Evolutionary conservation across 2,888 invertebrate genomes (phyloP), one percentile per base, ranked within the genome.

Genomic region (Hermaeophaga mercurialis): DNA sequence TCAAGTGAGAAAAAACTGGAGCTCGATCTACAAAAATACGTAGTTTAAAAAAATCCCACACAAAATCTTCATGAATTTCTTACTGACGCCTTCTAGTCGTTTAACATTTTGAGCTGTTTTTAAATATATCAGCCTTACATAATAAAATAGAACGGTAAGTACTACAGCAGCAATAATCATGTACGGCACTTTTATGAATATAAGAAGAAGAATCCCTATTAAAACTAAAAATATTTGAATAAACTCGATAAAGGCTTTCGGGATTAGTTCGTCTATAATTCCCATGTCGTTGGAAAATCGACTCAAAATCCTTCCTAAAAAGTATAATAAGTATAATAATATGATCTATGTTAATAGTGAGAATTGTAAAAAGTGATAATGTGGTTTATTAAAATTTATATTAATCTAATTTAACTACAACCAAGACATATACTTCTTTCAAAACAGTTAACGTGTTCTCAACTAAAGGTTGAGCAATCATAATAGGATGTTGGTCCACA

Each of bases 1-100:
- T 88, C 65, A 95, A 84, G 73, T 95, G 94, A 0, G 93, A 90
- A 75, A 94, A 94, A 0, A 96, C 90, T 0, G 96, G 96, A 78
- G 94, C 94, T 59, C 91, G 84, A 55, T 88, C 90, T 80, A 81
- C 72, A 70, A 45, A 46, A n/a, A n/a, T n/a, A n/a, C n/a, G n/a
- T n/a, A n/a, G n/a, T n/a, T n/a, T n/a, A 8, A 19, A 14, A 24
- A 26, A 14, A 54, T 15, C 14, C 6, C 12, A 15, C 3, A n/a
- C 3, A 38, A 24, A 18, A 15, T 41, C 4, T 36, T 34, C 11
- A 9, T 18, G 8, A 26, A 5, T 26, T 46, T 68, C 75, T 73
- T 75, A 81, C 81, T 79, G 31, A 76, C 74, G 57, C 81, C 81
- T 70, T 82, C 82, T 4, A 81, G 77, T 77, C 86, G 80, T 78